Percentiles rank a stretch among this genome's conserved stretches.
phyloP scores from a whole-genome alignment of 2,797 vertebrate genomes.

The Phaenicophaeus curvirostris region DNA sequence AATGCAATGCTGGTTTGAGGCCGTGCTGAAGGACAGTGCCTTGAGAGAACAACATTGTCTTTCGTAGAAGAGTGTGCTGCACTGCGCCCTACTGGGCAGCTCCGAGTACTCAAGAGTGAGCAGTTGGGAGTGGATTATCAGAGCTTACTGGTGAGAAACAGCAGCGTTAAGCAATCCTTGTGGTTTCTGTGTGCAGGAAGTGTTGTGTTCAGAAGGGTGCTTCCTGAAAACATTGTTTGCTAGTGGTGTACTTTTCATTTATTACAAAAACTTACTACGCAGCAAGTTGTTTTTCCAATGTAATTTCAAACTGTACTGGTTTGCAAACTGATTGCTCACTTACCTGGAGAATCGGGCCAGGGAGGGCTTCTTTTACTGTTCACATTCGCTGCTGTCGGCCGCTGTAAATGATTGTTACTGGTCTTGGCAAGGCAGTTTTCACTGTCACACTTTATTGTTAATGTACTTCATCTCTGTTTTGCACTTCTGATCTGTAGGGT shows the following conservation, averaged over 20 bases:
- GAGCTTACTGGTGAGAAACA: neutral
- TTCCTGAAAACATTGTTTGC: neutral
- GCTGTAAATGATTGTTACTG: neutral
- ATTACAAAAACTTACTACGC: neutral
- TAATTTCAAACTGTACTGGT: neutral
- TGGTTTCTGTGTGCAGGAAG: neutral
- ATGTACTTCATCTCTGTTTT: neutral
- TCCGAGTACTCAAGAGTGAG: neutral
- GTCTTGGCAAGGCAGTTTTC: neutral
- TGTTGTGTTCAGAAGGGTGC: neutral
- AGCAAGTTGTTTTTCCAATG: neutral
- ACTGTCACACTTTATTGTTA: neutral
- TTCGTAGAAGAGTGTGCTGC: neutral
- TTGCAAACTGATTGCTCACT: neutral
- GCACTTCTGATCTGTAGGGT: neutral
- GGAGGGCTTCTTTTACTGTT: neutral
- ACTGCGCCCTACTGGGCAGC: neutral
- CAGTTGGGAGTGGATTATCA: neutral
- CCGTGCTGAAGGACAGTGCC: neutral
- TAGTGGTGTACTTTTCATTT: too few relatives aligned
- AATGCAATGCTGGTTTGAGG: neutral
- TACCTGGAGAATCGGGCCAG: neutral
- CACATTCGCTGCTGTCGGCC: neutral
- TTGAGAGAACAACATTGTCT: neutral
- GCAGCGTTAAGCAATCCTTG: neutral